Percentiles rank a stretch among this genome's conserved stretches.
Evolutionary conservation across 2,113 vertebrate genomes (phyloP).

Genomic region (Hemichromis elongatus): DNA sequence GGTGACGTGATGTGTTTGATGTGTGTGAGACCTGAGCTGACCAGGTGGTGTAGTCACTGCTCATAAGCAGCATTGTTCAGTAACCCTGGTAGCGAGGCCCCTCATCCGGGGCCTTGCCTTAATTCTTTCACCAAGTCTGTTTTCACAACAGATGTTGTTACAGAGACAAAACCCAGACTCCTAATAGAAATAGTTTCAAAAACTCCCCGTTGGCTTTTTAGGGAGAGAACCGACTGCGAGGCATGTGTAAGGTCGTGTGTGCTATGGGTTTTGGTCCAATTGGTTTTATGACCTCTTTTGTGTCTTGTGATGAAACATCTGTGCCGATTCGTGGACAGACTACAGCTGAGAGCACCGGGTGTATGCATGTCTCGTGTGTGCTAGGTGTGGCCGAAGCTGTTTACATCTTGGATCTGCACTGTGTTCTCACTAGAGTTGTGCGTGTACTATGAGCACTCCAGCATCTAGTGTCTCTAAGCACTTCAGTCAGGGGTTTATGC

Average conservation of each 20-base stretch:
- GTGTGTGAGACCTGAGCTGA: slow-evolving; percentile 27
- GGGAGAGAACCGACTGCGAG: slow-evolving; percentile 37
- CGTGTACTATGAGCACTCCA: slow-evolving; percentile 27
- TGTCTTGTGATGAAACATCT: slow-evolving; percentile 69
- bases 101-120: slow-evolving; percentile 30
- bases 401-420: slow-evolving; percentile 51
- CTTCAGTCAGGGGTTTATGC: slow-evolving; percentile 35
- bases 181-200: slow-evolving; percentile 66
- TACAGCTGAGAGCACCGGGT: slow-evolving; percentile 46
- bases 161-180: slow-evolving; percentile 61
- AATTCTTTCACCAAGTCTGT: slow-evolving; percentile 68
- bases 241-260: slow-evolving; percentile 68
- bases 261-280: slow-evolving; percentile 54
- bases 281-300: slow-evolving; percentile 63
- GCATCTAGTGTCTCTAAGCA: slow-evolving; percentile 28
- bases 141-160: slow-evolving; percentile 58
- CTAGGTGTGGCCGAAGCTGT: slow-evolving; percentile 52
- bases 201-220: slow-evolving; percentile 65
- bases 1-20: slow-evolving; percentile 17
- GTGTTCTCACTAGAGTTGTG: slow-evolving; percentile 36
- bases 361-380: slow-evolving; percentile 44
- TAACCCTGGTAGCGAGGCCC: slow-evolving; percentile 57
- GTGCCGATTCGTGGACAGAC: slow-evolving; percentile 53
- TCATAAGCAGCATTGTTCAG: slow-evolving; percentile 20
- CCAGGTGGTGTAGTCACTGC: background rate